Evolutionary conservation across 2,113 vertebrate genomes (phyloP).

Genomic region (Himantopus leucocephalus): DNA sequence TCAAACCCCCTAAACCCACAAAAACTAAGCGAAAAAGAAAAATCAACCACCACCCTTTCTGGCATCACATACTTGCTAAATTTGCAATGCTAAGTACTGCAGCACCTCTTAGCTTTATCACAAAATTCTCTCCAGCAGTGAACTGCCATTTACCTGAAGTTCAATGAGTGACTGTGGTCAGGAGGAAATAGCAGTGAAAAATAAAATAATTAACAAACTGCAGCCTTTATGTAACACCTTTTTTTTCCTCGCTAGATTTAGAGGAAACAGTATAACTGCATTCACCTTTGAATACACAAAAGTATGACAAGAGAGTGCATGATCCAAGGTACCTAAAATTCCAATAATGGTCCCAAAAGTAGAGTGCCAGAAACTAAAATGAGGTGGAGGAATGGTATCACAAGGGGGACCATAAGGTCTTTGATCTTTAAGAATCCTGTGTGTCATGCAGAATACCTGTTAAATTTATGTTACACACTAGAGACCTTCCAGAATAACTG

Average conservation of each 20-base stretch:
- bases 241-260: neutral
- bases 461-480: neutral
- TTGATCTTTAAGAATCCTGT: neutral
- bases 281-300: neutral
- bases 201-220: neutral
- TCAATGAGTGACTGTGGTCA: neutral
- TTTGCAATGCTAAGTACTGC: neutral
- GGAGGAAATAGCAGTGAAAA: neutral
- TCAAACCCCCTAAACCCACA: neutral
- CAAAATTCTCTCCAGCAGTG: neutral
- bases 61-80: neutral
- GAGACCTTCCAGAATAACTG: neutral
- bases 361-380: neutral
- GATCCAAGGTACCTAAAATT: neutral
- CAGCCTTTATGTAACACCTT: neutral
- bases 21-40: neutral
- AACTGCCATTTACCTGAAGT: neutral
- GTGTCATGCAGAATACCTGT: neutral
- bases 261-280: neutral
- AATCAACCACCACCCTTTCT: neutral
- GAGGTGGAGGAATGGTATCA: neutral
- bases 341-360: neutral
- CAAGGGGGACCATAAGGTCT: neutral
- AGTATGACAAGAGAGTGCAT: neutral
- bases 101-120: neutral